Base-by-base conservation (phyloP, 1,140 invertebrate genomes). In the Nomia melanderi region DNA sequence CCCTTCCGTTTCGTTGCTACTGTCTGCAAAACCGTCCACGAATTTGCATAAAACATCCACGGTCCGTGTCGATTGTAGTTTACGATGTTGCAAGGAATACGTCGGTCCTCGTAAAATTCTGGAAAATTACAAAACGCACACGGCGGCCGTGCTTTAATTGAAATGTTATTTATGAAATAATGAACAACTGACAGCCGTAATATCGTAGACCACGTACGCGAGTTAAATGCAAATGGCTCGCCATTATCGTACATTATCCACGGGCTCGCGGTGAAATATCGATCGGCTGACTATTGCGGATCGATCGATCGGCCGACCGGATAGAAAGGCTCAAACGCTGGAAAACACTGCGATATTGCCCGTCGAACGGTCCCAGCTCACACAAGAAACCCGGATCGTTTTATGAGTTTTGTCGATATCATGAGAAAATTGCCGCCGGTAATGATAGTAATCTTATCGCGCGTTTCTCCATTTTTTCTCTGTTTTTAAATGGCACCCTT, bases 111-210 rank as follows among this genome's bases (percentile, higher is more conserved):
- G 39, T 56, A 36, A 53, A 44, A 66, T 31, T 31, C n/a, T 23
- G 65, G 65, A 33, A 31, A 67, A 25, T 20, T 41, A 14, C 20
- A 27, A 56, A 41, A 63, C 31, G 14, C n/a, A 9, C 23, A 9
- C 25, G n/a, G 29, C 14, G 29, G 14, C 12, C 2, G 31, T 63
- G 60, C 27, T 66, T 66, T 57, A 74, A 74, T 66, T 66, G 62
- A 74, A 74, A 74, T 41, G 50, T 74, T 66, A 66, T 74, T 74
- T 74, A 74, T 57, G 29, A 69, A 50, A 25, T 59, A 60, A 60
- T 69, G 54, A 27, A 69, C 23, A 29, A 57, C 53, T 57, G 47
- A n/a, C 23, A 65, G 14, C 14, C 11, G 39, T 59, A 23, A 31
- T 66, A 75, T 57, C n/a, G 72, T 12, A 12, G 27, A 8, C 9